These are phyloP conservation scores for Gymnosoma rotundatum DNA, from an alignment of 2,888 invertebrate genomes.

Conservation along the genomic window DNA sequence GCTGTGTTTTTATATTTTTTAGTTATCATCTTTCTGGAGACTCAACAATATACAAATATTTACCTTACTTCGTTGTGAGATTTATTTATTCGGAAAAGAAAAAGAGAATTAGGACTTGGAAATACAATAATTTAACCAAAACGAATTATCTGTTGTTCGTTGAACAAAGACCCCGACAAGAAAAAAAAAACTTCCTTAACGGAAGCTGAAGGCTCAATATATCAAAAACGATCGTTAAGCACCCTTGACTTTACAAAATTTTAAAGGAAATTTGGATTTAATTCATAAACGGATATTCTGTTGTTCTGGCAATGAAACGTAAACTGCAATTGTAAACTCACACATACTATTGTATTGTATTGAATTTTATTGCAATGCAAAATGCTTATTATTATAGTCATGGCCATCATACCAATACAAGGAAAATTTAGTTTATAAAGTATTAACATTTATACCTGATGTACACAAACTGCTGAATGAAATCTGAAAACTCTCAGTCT, in stretches of 20 bases:
- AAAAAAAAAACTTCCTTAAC: conserved; percentile 44
- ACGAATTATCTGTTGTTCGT: conserved; percentile 52
- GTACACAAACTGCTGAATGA: conserved; percentile 37
- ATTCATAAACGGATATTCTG: not conserved
- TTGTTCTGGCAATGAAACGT: not conserved
- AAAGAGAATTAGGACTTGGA: conserved; percentile 45
- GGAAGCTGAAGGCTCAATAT: conserved; percentile 49
- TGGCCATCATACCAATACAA: not conserved
- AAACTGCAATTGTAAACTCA: not conserved
- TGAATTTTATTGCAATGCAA: not conserved
- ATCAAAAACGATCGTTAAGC: conserved; percentile 28
- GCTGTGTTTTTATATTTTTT: not conserved
- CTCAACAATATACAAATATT: conserved; percentile 80
- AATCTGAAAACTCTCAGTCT: conserved; percentile 20
- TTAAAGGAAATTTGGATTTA: conserved; percentile 27
- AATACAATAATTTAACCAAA: conserved; percentile 46
- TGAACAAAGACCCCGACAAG: conserved; percentile 17
- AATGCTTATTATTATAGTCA: too few species aligned
- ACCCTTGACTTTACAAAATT: conserved; percentile 59
- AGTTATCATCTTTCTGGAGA: conserved; percentile 27
- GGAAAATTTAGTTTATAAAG: not conserved
- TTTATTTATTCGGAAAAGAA: conserved; percentile 36
- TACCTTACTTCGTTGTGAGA: conserved; percentile 73
- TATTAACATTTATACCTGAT: not conserved
- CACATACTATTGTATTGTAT: not conserved